Evolutionary conservation across 2,797 vertebrate species (phyloP).

Genomic region (Buphagus erythrorhynchus): DNA sequence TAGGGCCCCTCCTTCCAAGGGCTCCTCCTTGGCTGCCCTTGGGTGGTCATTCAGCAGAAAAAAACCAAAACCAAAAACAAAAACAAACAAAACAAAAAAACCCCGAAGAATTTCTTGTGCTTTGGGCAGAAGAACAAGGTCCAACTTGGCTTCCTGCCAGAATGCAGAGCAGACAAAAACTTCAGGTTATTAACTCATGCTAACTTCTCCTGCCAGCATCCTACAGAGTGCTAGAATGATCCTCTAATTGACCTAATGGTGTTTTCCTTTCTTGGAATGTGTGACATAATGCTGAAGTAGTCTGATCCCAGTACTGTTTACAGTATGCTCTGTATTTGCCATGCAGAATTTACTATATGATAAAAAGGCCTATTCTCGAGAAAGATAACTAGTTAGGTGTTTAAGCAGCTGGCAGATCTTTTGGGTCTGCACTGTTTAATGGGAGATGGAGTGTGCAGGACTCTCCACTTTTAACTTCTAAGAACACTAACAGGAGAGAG

Average conservation of each 20-base stretch:
- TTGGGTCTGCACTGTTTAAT: background rate
- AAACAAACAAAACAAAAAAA: background rate
- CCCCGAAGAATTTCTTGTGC: background rate
- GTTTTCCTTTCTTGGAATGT: background rate
- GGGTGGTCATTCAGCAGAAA: background rate
- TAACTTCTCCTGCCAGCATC: background rate
- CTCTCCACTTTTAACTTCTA: background rate
- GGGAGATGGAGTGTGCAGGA: background rate
- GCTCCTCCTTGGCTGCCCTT: background rate
- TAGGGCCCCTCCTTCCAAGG: background rate
- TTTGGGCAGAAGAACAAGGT: background rate
- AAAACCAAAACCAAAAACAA: background rate
- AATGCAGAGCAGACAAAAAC: background rate
- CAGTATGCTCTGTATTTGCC: background rate
- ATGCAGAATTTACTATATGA: background rate
- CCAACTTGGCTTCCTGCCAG: background rate
- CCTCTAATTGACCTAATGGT: background rate
- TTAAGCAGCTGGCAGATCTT: background rate
- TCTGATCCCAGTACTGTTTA: background rate
- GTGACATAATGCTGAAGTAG: background rate
- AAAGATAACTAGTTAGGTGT: background rate
- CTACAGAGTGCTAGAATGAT: background rate
- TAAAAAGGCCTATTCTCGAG: background rate
- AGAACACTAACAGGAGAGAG: background rate
- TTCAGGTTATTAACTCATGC: background rate